Evolutionary conservation across 2,888 invertebrate species (phyloP), one percentile per base, ranked within the genome.

Genomic region (Spodoptera picta): DNA sequence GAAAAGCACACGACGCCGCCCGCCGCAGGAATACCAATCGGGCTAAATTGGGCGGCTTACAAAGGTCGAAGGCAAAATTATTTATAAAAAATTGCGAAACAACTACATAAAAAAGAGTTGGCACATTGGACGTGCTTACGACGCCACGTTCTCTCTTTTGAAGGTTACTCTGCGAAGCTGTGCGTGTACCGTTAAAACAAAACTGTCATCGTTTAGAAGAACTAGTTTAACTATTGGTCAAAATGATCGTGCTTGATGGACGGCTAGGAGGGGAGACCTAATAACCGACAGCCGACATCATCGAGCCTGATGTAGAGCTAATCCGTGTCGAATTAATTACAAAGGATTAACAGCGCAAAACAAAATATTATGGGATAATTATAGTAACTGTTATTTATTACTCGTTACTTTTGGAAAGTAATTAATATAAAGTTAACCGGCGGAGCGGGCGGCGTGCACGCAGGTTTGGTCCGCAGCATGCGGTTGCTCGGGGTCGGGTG

Each of bases 1-100:
- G 93, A 93, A 92, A 94, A 93, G 83, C 86, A 84, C 87, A 83
- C 82, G 83, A 80, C 83, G 86, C 77, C 84, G 86, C 87, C 79
- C 86, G 86, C 89, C 85, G 84, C 88, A 87, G 92, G 94, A 94
- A 94, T 94, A 94, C 88, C 92, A 94, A 94, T 93, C 86, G 90
- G 85, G 84, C 83, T 89, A 86, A 93, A 92, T 93, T 93, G 90
- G 93, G 92, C 92, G 86, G 87, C 88, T 85, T 75, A 89, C 87
- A 93, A 93, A 94, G 93, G 93, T 94, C 93, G 92, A 87, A 94
- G 92, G 92, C 92, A 91, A 93, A 91, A 90, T 91, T 84, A 90
- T 92, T 92, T 92, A 92, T 89, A 90, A 91, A 90, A 88, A 92
- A 92, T 94, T 93, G 84, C 92, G 92, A 93, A 94, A 94, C 87